These are phyloP conservation scores for Apotomis betuletana DNA, from an alignment of 2,888 invertebrate species.

Conservation along the genomic window DNA sequence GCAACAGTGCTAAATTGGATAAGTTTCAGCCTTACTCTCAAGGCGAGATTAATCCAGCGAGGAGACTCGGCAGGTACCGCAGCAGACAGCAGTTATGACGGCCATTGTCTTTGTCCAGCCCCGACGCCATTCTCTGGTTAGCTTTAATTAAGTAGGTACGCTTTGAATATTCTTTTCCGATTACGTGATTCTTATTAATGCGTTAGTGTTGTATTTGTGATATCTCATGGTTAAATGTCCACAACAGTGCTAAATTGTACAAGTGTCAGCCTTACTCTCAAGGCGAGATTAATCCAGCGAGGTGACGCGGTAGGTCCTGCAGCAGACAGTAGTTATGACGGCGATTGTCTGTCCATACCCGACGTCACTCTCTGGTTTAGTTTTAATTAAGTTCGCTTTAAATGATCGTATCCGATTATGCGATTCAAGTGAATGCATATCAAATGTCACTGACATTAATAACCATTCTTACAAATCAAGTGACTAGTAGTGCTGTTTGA, in stretches of 20 bases:
- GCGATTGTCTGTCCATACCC: slow-evolving; percentile 60
- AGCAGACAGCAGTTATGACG: slow-evolving; percentile 69
- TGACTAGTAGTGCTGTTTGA: too few species aligned
- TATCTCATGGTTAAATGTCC: neutral
- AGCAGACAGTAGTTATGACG: slow-evolving; percentile 69
- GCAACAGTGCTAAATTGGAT: neutral
- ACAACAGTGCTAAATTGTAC: neutral
- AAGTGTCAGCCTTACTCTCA: neutral
- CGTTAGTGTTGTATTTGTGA: slow-evolving; percentile 39
- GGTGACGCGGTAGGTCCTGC: slow-evolving; percentile 46
- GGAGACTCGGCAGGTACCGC: slow-evolving; percentile 46
- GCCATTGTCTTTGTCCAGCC: slow-evolving; percentile 63
- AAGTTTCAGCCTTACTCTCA: neutral
- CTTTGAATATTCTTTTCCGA: slow-evolving; percentile 69
- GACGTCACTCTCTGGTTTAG: slow-evolving; percentile 56
- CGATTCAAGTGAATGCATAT: slow-evolving; percentile 53
- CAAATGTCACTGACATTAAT: neutral
- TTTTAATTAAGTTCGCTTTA: slow-evolving; percentile 75
- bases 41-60: slow-evolving; percentile 13
- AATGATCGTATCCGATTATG: slow-evolving; percentile 67
- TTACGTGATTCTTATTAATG: slow-evolving; percentile 54
- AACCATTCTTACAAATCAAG: too few species aligned
- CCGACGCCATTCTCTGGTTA: slow-evolving; percentile 53
- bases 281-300: slow-evolving; percentile 13
- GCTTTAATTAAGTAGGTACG: slow-evolving; percentile 77